Evolutionary conservation across 2,113 vertebrate genomes (phyloP).

Genomic region (Heterocephalus glaber): DNA sequence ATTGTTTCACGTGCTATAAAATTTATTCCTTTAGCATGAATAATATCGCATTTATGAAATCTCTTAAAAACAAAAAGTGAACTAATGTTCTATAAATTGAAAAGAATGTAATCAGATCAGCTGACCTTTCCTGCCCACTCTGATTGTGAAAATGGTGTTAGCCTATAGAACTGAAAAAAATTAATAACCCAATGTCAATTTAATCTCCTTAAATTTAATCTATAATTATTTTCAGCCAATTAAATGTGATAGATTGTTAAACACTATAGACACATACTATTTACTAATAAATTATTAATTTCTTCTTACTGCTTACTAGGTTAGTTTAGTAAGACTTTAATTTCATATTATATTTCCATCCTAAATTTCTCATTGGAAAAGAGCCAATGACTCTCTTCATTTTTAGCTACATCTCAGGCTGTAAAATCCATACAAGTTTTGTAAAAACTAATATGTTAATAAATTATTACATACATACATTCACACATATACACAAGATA

Average conservation of each 20-base stretch:
- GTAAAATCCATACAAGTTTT: background rate
- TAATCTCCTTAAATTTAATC: background rate
- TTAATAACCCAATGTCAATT: background rate
- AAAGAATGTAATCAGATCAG: background rate
- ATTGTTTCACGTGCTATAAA: slow-evolving; percentile 11
- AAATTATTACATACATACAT: background rate
- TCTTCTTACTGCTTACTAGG: background rate
- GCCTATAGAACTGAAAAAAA: background rate
- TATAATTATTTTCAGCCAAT: background rate
- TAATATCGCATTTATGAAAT: background rate
- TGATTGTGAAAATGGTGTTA: background rate
- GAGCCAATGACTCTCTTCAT: background rate
- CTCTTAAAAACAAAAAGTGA: background rate
- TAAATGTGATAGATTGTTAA: background rate
- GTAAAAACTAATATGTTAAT: background rate
- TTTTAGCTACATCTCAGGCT: background rate
- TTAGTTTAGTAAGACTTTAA: background rate
- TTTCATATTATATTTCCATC: background rate
- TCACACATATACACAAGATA: background rate
- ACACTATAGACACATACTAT: background rate
- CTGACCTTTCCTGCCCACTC: background rate
- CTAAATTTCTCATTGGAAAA: background rate
- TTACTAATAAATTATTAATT: background rate
- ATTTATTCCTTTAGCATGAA: background rate
- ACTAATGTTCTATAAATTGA: background rate